Evolutionary conservation across 2,113 vertebrate genomes (phyloP).

Genomic region (Pseudorhombus dupliciocellatus): DNA sequence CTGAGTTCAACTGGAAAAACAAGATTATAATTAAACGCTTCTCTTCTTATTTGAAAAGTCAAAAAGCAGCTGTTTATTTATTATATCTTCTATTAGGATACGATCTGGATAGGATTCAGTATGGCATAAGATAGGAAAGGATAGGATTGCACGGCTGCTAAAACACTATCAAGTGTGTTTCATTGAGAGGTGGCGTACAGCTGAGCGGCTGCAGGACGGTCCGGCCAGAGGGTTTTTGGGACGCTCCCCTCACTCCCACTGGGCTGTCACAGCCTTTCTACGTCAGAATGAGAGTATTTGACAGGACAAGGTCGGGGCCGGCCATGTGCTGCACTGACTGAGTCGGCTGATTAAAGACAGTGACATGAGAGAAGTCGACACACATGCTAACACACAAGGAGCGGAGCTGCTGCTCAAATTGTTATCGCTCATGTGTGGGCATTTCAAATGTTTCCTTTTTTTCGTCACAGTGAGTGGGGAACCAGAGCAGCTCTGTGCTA

Average conservation of each 20-base stretch:
- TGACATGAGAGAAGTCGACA: conserved; percentile 19
- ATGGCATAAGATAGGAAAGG: background rate
- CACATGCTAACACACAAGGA: background rate
- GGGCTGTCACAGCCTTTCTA: conserved; percentile 39
- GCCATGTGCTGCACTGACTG: conserved; percentile 47
- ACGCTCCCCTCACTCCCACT: conserved; percentile 54
- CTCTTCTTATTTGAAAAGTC: background rate
- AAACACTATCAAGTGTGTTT: background rate
- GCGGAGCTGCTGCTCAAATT: background rate
- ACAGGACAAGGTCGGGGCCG: conserved; percentile 58
- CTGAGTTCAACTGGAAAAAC: conserved; percentile 24
- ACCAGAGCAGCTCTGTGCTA: background rate
- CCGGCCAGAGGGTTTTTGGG: conserved; percentile 49
- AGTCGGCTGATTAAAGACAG: conserved; percentile 48
- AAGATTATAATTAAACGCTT: conserved; percentile 5
- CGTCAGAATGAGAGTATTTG: conserved; percentile 47
- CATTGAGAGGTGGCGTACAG: background rate
- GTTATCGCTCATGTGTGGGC: background rate
- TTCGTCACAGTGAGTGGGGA: background rate
- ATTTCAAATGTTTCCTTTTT: background rate
- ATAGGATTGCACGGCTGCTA: background rate
- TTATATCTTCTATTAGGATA: background rate
- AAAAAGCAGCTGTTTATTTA: background rate
- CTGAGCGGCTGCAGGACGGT: conserved; percentile 11
- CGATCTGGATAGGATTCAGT: background rate